A percentile compares a stretch with the other conserved stretches of the same genome.
Evolutionary conservation across 2,888 invertebrate species (phyloP).

Genomic region (Drosophila demipolita): DNA sequence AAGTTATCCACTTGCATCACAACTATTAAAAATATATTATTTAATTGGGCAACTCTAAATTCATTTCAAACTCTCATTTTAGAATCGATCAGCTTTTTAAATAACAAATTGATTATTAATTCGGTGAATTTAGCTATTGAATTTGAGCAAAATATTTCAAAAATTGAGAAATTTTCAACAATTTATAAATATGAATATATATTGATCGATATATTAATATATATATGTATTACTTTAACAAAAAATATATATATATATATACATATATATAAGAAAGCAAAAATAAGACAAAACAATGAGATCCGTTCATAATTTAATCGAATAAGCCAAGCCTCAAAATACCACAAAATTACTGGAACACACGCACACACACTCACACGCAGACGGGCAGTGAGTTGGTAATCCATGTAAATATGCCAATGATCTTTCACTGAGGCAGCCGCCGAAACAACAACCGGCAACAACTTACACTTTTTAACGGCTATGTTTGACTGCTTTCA

Average conservation of each 20-base stretch:
- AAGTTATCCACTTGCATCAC: background rate
- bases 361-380: slow-evolving; percentile 1
- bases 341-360: slow-evolving; percentile 12
- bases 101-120: background rate
- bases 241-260: background rate
- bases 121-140: background rate
- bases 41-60: background rate
- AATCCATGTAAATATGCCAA: slow-evolving; percentile 62
- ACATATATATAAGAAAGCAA: background rate
- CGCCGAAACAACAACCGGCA: slow-evolving; percentile 23
- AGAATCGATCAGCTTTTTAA: background rate
- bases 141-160: background rate
- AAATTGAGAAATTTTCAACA: background rate
- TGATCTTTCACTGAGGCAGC: slow-evolving; percentile 57
- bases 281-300: background rate
- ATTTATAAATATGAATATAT: background rate
- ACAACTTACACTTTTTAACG: slow-evolving; percentile 72
- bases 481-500: slow-evolving; percentile 63
- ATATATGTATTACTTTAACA: too few species aligned
- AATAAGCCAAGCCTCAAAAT: slow-evolving; percentile 39
- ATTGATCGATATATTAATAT: background rate
- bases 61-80: background rate
- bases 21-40: background rate
- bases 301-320: slow-evolving; percentile 27
- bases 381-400: slow-evolving; percentile 13